phyloP scores from a whole-genome alignment of 1,140 invertebrate genomes.

The Wiebesia pumilae region DNA sequence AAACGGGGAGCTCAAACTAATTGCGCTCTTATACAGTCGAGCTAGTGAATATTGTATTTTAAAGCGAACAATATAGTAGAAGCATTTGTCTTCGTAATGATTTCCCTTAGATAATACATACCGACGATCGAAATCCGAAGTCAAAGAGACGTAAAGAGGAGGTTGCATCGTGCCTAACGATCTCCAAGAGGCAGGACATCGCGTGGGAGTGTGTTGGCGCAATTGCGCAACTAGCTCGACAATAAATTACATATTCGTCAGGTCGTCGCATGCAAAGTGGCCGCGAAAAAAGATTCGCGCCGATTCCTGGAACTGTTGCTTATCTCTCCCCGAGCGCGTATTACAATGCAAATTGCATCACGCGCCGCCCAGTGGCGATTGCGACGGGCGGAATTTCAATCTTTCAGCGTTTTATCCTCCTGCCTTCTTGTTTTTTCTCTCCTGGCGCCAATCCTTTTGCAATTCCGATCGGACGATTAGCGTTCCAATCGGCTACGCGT shows the following conservation, averaged over 20 bases:
- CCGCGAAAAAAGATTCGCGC: background rate
- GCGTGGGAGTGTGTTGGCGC: slow-evolving; percentile 31
- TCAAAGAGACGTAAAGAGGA: background rate
- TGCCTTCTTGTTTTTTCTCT: background rate
- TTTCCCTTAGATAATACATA: background rate
- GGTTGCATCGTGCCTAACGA: background rate
- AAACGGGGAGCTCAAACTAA: no score
- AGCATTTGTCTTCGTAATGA: background rate
- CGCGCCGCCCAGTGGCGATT: slow-evolving; percentile 13
- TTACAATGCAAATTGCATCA: slow-evolving; percentile 49
- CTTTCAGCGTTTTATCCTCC: slow-evolving; percentile 18
- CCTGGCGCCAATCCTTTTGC: slow-evolving; percentile 44
- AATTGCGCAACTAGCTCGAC: slow-evolving; percentile 1
- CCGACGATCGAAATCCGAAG: background rate
- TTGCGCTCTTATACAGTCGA: no score
- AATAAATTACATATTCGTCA: slow-evolving; percentile 34
- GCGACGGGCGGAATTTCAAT: slow-evolving; percentile 25
- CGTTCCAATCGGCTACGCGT: slow-evolving; percentile 54
- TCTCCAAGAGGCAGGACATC: background rate
- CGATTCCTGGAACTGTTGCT: background rate
- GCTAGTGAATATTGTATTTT: background rate
- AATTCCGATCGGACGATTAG: slow-evolving; percentile 55
- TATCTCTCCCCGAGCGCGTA: slow-evolving; percentile 13
- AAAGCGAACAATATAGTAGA: background rate
- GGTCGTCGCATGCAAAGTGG: background rate